Conservation (phyloP, 1,140 invertebrate genomes). For the Brachionus manjavacas region DNA sequence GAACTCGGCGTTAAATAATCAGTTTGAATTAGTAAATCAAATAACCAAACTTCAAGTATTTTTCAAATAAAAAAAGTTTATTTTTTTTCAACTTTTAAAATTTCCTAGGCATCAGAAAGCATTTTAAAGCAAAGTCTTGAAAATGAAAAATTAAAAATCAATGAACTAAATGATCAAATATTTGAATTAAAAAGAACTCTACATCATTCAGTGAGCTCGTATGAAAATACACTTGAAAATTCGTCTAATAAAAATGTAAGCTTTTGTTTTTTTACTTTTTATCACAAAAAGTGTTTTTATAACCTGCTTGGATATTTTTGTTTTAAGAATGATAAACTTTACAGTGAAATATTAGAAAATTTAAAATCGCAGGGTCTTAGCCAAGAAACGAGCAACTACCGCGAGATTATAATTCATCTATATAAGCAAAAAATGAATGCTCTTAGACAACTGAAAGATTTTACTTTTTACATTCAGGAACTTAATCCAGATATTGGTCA, state of each 20-base stretch:
- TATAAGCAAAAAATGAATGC: constrained; percentile 34
- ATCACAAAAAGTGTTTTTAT: neutral
- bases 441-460: neutral
- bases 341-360: constrained; percentile 41
- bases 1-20: neutral
- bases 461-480: constrained; percentile 29
- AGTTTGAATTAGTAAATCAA: constrained; percentile 26
- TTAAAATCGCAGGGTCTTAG: constrained; percentile 23
- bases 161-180: constrained; percentile 27
- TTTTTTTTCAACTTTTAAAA: neutral
- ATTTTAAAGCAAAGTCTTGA: constrained; percentile 2
- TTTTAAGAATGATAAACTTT: constrained; percentile 24
- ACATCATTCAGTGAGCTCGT: neutral
- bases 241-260: neutral
- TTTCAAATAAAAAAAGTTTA: neutral
- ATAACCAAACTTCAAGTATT: constrained; percentile 22
- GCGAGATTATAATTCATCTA: neutral
- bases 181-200: constrained; percentile 11
- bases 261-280: neutral
- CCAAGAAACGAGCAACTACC: neutral
- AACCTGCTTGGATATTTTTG: constrained; percentile 3
- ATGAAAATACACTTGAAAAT: constrained; percentile 14
- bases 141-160: neutral
- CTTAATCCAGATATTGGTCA: neutral
- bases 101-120: neutral